Evolutionary conservation across 2,888 invertebrate species (phyloP).

Genomic region (Anticlea derivata): DNA sequence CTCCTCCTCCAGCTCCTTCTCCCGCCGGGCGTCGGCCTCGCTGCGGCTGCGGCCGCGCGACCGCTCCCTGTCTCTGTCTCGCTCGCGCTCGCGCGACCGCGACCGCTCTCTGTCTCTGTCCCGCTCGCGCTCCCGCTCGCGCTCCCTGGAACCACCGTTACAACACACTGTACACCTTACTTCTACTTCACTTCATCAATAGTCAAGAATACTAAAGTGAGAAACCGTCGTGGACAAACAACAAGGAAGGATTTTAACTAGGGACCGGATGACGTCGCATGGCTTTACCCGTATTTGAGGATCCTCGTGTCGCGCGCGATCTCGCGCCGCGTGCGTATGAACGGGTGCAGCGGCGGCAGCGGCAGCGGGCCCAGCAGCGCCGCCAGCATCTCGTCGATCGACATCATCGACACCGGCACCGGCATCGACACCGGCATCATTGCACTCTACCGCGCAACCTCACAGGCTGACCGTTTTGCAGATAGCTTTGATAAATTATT

Average conservation of each 20-base stretch:
- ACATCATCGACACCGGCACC: not conserved
- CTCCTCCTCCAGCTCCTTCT: conserved; percentile 96
- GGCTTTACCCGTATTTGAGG: conserved; percentile 9
- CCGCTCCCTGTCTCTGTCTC: conserved; percentile 69
- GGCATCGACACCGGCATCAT: too few species aligned
- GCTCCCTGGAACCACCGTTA: conserved; percentile 41
- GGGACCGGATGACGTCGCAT: too few species aligned
- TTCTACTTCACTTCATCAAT: too few species aligned
- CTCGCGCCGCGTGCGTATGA: conserved; percentile 67
- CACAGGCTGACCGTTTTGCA: too few species aligned
- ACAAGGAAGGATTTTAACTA: too few species aligned
- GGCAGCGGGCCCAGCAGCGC: conserved; percentile 22
- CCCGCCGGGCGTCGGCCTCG: conserved; percentile 87
- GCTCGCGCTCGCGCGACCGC: conserved; percentile 60
- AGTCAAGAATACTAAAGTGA: too few species aligned
- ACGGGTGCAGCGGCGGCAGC: conserved; percentile 55
- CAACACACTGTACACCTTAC: not conserved
- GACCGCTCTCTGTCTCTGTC: conserved; percentile 62
- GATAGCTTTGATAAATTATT: too few species aligned
- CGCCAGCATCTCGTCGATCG: conserved; percentile 10
- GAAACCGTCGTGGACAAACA: too few species aligned
- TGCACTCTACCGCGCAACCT: too few species aligned
- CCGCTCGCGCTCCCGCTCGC: conserved; percentile 56
- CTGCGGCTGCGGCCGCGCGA: conserved; percentile 77
- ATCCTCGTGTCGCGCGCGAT: conserved; percentile 41